Conservation (phyloP, 2,113 vertebrate genomes). For the Balaenoptera acutorostrata region DNA sequence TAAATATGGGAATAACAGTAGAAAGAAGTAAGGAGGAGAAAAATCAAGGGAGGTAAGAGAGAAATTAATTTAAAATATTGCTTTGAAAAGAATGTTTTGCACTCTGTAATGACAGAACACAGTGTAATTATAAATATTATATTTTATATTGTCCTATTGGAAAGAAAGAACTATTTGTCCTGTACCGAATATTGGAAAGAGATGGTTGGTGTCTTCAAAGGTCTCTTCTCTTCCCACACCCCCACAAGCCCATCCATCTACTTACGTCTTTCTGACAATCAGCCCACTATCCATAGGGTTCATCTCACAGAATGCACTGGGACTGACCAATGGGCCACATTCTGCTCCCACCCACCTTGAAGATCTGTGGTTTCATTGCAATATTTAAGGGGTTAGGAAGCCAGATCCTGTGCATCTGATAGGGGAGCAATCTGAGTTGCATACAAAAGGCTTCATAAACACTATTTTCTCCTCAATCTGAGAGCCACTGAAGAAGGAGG, state of each 20-base stretch:
- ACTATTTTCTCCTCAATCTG: neutral
- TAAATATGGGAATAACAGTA: neutral
- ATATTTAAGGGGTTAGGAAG: neutral
- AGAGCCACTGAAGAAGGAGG: neutral
- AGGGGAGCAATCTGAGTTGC: neutral
- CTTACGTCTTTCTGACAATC: neutral
- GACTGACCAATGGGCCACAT: neutral
- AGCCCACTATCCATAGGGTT: accelerated
- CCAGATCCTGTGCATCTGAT: accelerated
- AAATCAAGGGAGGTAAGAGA: neutral
- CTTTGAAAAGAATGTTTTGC: neutral
- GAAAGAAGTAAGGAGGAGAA: neutral
- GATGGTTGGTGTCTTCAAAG: neutral
- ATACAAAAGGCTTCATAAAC: neutral
- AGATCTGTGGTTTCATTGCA: neutral
- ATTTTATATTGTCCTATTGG: neutral
- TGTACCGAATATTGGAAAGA: neutral
- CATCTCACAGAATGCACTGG: neutral
- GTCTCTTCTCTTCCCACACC: neutral
- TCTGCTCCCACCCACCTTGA: neutral
- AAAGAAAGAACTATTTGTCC: neutral
- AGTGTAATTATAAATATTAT: neutral
- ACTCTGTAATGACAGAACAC: neutral
- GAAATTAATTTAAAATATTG: neutral
- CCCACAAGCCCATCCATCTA: neutral